These are phyloP conservation scores for Calonectris borealis DNA, from an alignment of 2,113 vertebrate species.

Conservation along the genomic window DNA sequence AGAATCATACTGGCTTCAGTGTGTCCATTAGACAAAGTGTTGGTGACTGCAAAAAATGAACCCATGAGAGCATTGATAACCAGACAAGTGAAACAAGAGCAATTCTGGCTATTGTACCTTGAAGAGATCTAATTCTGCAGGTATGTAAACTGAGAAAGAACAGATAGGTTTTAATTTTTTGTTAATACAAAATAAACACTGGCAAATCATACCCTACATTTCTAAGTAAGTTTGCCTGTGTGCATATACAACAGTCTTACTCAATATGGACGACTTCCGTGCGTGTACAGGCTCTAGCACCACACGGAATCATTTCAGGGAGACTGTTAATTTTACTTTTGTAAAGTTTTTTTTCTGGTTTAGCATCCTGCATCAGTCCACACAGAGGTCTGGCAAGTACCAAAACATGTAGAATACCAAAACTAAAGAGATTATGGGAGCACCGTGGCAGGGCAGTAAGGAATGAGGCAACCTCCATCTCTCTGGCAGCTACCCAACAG, in stretches of 20 bases:
- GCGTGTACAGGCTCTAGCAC: background rate
- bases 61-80: background rate
- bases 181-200: background rate
- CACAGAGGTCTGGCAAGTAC: background rate
- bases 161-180: background rate
- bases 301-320: background rate
- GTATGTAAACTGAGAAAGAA: background rate
- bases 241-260: background rate
- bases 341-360: background rate
- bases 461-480: background rate
- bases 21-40: fast-evolving
- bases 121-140: background rate
- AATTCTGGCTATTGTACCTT: background rate
- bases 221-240: background rate
- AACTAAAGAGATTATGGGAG: background rate
- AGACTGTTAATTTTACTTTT: background rate
- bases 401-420: background rate
- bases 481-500: background rate
- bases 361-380: background rate
- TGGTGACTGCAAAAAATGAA: background rate
- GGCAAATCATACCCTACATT: background rate
- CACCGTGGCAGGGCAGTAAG: background rate
- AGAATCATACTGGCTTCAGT: background rate
- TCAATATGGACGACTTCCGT: background rate
- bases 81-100: background rate